phyloP scores from a whole-genome alignment of 2,888 invertebrate genomes.

The Ochlodes sylvanus region DNA sequence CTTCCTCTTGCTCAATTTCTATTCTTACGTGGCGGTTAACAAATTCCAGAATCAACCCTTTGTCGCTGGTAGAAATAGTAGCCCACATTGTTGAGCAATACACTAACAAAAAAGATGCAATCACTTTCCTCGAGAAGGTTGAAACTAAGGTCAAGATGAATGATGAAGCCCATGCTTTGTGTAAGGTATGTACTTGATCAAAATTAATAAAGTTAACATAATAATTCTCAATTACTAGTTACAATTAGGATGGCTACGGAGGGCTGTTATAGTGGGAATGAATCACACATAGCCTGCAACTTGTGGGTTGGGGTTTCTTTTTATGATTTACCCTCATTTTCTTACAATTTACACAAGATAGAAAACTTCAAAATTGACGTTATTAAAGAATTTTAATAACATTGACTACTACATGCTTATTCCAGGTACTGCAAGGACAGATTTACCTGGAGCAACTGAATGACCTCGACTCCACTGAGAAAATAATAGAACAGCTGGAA shows the following conservation, averaged over 20 bases:
- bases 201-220: neutral
- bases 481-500: constrained; percentile 94
- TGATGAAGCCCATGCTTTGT: constrained; percentile 94
- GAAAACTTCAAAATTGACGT: no score
- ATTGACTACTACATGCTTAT: neutral
- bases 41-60: constrained; percentile 93
- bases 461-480: constrained; percentile 91
- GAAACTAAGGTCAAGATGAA: constrained; percentile 94
- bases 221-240: no score
- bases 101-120: constrained; percentile 91
- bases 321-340: no score
- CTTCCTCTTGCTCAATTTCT: neutral
- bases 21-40: neutral
- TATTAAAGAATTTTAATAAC: no score
- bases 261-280: no score
- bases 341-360: no score
- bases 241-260: no score
- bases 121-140: constrained; percentile 94
- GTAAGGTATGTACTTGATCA: constrained; percentile 85
- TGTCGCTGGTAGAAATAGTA: constrained; percentile 95
- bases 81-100: constrained; percentile 91
- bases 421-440: constrained; percentile 92
- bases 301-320: no score
- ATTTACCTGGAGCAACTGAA: constrained; percentile 91
- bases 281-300: no score